Percentiles rank a stretch among this genome's conserved stretches.
These are phyloP conservation scores for Saturnia pavonia DNA, from an alignment of 2,888 invertebrate species.

Conservation along the genomic window DNA sequence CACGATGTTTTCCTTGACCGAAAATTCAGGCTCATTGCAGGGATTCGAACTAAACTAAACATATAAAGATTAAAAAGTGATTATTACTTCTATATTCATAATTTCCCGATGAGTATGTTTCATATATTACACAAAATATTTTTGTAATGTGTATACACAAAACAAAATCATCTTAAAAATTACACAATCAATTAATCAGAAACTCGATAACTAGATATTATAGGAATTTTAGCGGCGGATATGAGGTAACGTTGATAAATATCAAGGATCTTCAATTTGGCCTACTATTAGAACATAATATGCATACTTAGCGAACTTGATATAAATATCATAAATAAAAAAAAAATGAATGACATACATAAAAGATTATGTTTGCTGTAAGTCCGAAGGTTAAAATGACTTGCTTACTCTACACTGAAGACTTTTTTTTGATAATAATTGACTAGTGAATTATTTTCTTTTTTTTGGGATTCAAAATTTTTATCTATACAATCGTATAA, in stretches of 20 bases:
- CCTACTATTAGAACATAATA: slow-evolving; percentile 29
- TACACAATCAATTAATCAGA: slow-evolving; percentile 46
- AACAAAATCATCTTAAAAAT: slow-evolving; percentile 3
- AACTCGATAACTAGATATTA: slow-evolving; percentile 23
- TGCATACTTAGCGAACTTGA: slow-evolving; percentile 6
- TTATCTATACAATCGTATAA: background rate
- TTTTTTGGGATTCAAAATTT: background rate
- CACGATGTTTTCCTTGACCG: too few species aligned
- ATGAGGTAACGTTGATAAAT: slow-evolving; percentile 55
- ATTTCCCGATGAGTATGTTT: too few species aligned
- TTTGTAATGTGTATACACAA: too few species aligned
- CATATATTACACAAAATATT: too few species aligned
- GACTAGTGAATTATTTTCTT: background rate
- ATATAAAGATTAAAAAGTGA: too few species aligned
- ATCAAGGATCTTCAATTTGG: slow-evolving; percentile 51
- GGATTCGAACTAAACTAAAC: too few species aligned
- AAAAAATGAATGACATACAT: background rate
- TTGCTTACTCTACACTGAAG: too few species aligned
- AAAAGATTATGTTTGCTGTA: background rate
- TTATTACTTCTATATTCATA: too few species aligned
- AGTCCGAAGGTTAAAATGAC: background rate
- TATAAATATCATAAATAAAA: background rate
- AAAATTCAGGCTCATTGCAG: too few species aligned
- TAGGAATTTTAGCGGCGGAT: slow-evolving; percentile 48
- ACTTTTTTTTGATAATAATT: too few species aligned